A percentile compares a stretch with the other conserved stretches of the same genome.
These are phyloP conservation scores for Etheostoma perlongum DNA, from an alignment of 2,797 vertebrate species.

Conservation along the genomic window DNA sequence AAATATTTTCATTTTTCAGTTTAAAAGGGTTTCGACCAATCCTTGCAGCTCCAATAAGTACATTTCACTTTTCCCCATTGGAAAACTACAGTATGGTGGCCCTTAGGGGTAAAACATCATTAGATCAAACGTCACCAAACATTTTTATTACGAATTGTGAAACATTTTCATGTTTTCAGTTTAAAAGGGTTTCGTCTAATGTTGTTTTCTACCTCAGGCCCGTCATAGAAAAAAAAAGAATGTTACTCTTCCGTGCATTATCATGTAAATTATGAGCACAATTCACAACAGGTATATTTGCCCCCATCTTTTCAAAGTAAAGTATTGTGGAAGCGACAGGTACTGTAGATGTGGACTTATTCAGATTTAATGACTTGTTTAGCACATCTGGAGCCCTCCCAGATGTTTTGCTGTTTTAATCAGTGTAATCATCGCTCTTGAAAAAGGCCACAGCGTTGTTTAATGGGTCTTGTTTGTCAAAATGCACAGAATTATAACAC, in stretches of 20 bases:
- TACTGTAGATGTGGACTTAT: constrained; percentile 79
- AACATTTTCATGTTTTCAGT: neutral
- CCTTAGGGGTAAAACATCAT: neutral
- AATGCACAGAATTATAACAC: constrained; percentile 85
- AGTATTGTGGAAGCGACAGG: constrained; percentile 56
- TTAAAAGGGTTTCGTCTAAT: neutral
- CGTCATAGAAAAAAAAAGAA: neutral
- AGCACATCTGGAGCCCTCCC: constrained; percentile 75
- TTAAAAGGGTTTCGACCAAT: too few relatives aligned
- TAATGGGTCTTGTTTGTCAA: constrained; percentile 87
- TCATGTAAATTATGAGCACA: constrained; percentile 11
- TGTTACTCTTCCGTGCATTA: constrained; percentile 5
- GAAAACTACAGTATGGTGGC: neutral
- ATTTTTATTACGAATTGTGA: neutral
- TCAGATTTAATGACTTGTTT: constrained; percentile 86
- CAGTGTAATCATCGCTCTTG: constrained; percentile 84
- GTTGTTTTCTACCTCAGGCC: constrained; percentile 15
- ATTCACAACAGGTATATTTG: constrained; percentile 28
- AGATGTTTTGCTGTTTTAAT: constrained; percentile 87
- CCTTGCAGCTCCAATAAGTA: too few relatives aligned
- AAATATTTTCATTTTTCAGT: too few relatives aligned
- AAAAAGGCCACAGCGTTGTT: constrained; percentile 84
- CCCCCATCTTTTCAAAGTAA: constrained; percentile 46
- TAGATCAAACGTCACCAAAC: neutral
- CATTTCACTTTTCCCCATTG: neutral